Base-by-base conservation (phyloP, 1,140 invertebrate genomes). In the Megathymus violae region DNA sequence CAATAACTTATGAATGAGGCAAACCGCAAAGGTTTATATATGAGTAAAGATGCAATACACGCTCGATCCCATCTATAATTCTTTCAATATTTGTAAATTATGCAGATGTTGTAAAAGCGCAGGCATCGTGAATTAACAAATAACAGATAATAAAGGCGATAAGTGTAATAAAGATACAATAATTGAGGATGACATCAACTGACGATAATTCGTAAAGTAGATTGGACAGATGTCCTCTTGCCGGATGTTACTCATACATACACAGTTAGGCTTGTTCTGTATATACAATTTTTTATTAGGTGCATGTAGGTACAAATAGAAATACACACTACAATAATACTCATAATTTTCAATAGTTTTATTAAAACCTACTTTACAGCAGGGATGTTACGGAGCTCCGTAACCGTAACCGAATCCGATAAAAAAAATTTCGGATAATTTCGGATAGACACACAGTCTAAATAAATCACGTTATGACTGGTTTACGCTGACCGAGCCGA, bases 211-310 rank as follows among this genome's bases (percentile, higher is more conserved):
- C 50, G 66, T 58, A 44, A 67, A 65, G 65, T 66, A 71, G 62
- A 67, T 52, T 59, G 41, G 62, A 71, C 82, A 84, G 82, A 80
- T 84, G 83, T 78, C 72, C 15, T 56, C 62, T 69, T 47, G 61
- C 74, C 83, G 87, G 87, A 89, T 85, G 74, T 88, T 88, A 86
- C 51, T 89, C 86, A 89, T 80, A 71, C 64, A 69, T 43, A 59
- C 58, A 71, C 59, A 60, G 43, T 46, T 59, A 47, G 31, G 43
- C 44, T 31, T 59, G 16, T 59, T 25, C 46, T 47, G 16, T 46
- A 58, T 27, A n/a, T n/a, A n/a, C 13, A 58, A n/a, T n/a, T 34
- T 36, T 11, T 27, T 31, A 31, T 31, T 5, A 7, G 27, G 27
- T 5, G 27, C 9, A 7, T 31, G 1, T 36, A 36, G 1, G 9